A percentile compares a stretch with the other conserved stretches of the same genome.
Evolutionary conservation across 53 echinoderm and acorn worm genomes (phyloP).

Genomic region (Henricia sp.): DNA sequence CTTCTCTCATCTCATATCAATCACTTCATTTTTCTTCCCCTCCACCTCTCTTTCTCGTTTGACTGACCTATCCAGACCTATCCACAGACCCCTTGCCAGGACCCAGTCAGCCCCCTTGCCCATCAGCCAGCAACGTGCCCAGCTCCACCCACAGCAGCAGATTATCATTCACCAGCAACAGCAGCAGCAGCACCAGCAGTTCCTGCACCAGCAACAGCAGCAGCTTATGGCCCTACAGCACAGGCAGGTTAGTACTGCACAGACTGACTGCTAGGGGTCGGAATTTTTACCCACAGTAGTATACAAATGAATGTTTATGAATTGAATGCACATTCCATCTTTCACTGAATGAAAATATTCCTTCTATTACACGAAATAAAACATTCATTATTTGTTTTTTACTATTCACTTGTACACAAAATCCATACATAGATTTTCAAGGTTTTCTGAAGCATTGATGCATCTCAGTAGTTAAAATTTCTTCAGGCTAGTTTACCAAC

Average conservation of each 20-base stretch:
- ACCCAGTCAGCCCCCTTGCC: slow-evolving; percentile 97
- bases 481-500: too few relatives aligned
- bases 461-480: too few relatives aligned
- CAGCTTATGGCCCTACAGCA: slow-evolving; percentile 66
- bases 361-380: too few relatives aligned
- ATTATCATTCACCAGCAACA: slow-evolving; percentile 59
- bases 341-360: too few relatives aligned
- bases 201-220: slow-evolving; percentile 81
- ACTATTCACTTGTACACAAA: too few relatives aligned
- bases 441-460: too few relatives aligned
- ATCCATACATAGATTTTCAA: not conserved
- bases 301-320: too few relatives aligned
- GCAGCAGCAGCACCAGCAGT: slow-evolving; percentile 69
- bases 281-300: too few relatives aligned
- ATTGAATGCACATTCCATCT: too few relatives aligned
- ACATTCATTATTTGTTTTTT: too few relatives aligned
- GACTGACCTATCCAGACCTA: slow-evolving; percentile 59
- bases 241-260: slow-evolving; percentile 31
- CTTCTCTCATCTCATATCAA: too few relatives aligned
- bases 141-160: slow-evolving; percentile 65
- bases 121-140: slow-evolving; percentile 81
- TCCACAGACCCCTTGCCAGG: slow-evolving; percentile 90
- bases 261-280: too few relatives aligned
- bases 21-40: not conserved
- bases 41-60: not conserved